A percentile compares a stretch with the other conserved stretches of the same genome.
These are phyloP conservation scores for Prolemur simus DNA, from an alignment of 2,113 vertebrate genomes.

Conservation along the genomic window DNA sequence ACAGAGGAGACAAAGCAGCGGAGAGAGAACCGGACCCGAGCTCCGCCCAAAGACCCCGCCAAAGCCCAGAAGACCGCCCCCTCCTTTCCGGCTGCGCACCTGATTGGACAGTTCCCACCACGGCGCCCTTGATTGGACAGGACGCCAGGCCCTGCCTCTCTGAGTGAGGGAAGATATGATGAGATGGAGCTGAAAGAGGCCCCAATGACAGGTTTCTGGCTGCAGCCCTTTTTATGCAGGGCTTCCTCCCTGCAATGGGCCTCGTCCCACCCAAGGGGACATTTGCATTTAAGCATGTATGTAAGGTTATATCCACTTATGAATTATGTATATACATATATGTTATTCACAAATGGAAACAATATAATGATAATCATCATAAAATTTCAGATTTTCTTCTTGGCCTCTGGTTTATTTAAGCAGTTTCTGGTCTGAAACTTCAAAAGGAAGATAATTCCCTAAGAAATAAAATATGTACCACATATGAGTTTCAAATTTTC, in stretches of 20 bases:
- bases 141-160: too few species aligned
- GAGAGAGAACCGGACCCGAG: too few species aligned
- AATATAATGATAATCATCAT: neutral
- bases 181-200: too few species aligned
- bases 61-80: neutral
- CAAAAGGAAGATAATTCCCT: too few species aligned
- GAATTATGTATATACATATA: neutral
- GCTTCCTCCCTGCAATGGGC: neutral
- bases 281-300: neutral
- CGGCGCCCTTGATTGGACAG: neutral
- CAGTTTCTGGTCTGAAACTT: too few species aligned
- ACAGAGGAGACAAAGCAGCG: too few species aligned
- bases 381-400: neutral
- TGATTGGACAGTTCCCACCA: neutral
- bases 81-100: neutral
- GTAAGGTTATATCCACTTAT: neutral
- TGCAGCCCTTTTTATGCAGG: neutral
- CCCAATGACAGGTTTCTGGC: too few species aligned
- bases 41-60: too few species aligned
- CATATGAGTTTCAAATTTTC: too few species aligned
- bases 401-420: neutral
- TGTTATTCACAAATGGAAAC: neutral
- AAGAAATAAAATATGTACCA: too few species aligned
- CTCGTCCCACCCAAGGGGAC: neutral
- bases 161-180: too few species aligned